Conservation (phyloP, 2,888 invertebrate genomes). For the Drosophila atripex region DNA sequence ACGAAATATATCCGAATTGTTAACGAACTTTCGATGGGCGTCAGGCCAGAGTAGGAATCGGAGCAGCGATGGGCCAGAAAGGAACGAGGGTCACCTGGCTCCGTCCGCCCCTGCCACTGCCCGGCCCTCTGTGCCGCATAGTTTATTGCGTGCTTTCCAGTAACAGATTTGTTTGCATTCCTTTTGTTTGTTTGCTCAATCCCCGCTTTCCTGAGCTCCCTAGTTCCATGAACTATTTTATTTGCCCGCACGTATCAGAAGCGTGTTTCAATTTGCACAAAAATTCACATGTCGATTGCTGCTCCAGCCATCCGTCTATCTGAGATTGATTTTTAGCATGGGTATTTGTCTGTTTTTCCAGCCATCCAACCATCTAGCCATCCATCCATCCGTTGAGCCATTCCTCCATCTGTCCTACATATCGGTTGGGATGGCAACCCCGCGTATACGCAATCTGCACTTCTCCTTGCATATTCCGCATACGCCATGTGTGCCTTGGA, state of each 20-base stretch:
- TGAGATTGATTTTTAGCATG: slow-evolving; percentile 51
- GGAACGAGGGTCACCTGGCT: slow-evolving; percentile 21
- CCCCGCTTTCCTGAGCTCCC: background rate
- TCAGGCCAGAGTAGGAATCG: background rate
- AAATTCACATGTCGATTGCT: slow-evolving; percentile 72
- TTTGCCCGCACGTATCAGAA: slow-evolving; percentile 70
- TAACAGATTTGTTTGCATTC: slow-evolving; percentile 69
- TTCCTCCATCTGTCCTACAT: slow-evolving; percentile 12
- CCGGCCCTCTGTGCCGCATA: slow-evolving; percentile 57
- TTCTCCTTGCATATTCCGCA: slow-evolving; percentile 30
- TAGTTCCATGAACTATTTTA: slow-evolving; percentile 42
- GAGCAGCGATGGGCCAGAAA: background rate
- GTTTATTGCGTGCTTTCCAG: slow-evolving; percentile 71
- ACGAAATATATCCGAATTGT: background rate
- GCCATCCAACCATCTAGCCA: background rate
- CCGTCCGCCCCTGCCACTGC: background rate
- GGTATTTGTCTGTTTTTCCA: slow-evolving; percentile 30
- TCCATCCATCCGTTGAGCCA: slow-evolving; percentile 4
- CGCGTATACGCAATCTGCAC: slow-evolving; percentile 45
- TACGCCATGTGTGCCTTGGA: slow-evolving; percentile 27
- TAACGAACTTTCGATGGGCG: slow-evolving; percentile 1
- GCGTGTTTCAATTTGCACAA: slow-evolving; percentile 76
- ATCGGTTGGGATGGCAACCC: slow-evolving; percentile 20
- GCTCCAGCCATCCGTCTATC: slow-evolving; percentile 36
- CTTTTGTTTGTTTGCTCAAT: slow-evolving; percentile 57